A percentile compares a stretch with the other conserved stretches of the same genome.
phyloP scores from a whole-genome alignment of 2,113 vertebrate genomes.

The Steatornis caripensis region DNA sequence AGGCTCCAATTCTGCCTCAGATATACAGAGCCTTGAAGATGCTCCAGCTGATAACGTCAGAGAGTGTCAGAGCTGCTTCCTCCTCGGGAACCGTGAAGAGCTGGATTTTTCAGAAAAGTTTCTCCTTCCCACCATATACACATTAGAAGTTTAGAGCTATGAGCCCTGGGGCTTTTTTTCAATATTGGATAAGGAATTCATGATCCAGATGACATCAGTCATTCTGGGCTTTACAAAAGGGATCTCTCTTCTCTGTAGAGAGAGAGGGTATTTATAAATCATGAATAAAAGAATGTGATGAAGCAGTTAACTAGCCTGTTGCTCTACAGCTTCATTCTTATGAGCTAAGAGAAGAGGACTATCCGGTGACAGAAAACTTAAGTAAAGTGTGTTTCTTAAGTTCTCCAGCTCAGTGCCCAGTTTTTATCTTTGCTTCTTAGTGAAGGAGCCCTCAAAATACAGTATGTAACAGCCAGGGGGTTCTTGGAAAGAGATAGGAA shows the following conservation, averaged over 20 bases:
- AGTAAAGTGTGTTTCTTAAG: not conserved
- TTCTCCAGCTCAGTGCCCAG: not conserved
- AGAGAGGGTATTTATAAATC: not conserved
- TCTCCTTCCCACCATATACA: not conserved
- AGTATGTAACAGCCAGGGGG: not conserved
- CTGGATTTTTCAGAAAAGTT: not conserved
- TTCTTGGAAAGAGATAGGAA: not conserved
- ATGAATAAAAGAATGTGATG: not conserved
- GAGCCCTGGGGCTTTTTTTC: not conserved
- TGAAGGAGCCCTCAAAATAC: not conserved
- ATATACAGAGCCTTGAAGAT: not conserved
- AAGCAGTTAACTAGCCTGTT: not conserved
- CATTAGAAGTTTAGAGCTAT: not conserved
- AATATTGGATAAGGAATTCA: not conserved
- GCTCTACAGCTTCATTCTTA: not conserved
- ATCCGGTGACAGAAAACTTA: not conserved
- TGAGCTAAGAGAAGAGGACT: not conserved
- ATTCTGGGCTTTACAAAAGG: not conserved
- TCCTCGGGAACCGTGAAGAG: not conserved
- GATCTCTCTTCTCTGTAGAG: not conserved
- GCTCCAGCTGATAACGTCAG: not conserved
- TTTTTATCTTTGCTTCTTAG: not conserved
- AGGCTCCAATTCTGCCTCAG: not conserved
- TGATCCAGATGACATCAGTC: not conserved
- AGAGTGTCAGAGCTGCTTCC: not conserved